Evolutionary conservation across 2,113 vertebrate species (phyloP).

Genomic region (Siniperca knerii): DNA sequence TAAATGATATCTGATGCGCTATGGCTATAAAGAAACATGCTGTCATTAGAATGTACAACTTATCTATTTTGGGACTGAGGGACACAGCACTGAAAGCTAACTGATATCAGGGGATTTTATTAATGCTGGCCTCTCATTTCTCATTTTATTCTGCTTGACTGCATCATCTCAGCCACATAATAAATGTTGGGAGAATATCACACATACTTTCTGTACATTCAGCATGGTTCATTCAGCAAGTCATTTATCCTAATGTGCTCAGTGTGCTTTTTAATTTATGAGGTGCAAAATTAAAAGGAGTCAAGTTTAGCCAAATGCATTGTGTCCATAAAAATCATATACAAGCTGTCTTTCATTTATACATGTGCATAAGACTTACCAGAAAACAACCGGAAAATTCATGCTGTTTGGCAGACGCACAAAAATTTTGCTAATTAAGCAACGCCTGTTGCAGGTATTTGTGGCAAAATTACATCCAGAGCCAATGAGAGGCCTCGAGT

Average conservation of each 20-base stretch:
- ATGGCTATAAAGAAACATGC: constrained; percentile 31
- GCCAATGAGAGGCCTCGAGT: neutral
- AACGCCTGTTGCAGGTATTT: constrained; percentile 11
- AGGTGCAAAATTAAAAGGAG: neutral
- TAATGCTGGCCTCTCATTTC: constrained; percentile 40
- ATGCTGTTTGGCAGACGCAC: neutral
- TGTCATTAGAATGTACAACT: constrained; percentile 68
- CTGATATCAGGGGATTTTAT: constrained; percentile 53
- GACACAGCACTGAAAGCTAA: constrained; percentile 53
- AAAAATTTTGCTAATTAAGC: constrained; percentile 21
- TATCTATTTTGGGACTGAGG: constrained; percentile 27
- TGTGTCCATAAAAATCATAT: neutral
- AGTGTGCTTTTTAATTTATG: constrained; percentile 1
- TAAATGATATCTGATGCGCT: constrained; percentile 45
- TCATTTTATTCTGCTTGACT: constrained; percentile 32
- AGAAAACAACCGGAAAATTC: neutral
- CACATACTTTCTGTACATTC: constrained; percentile 8
- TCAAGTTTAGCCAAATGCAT: neutral
- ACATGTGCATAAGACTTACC: neutral
- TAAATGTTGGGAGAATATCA: neutral
- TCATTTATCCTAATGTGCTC: neutral
- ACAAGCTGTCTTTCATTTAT: neutral
- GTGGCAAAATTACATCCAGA: constrained; percentile 4
- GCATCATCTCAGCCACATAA: constrained; percentile 9
- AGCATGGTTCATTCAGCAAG: constrained; percentile 8